These are phyloP conservation scores for Ceratotherium simum DNA, from an alignment of 2,113 vertebrate genomes.

Conservation along the genomic window DNA sequence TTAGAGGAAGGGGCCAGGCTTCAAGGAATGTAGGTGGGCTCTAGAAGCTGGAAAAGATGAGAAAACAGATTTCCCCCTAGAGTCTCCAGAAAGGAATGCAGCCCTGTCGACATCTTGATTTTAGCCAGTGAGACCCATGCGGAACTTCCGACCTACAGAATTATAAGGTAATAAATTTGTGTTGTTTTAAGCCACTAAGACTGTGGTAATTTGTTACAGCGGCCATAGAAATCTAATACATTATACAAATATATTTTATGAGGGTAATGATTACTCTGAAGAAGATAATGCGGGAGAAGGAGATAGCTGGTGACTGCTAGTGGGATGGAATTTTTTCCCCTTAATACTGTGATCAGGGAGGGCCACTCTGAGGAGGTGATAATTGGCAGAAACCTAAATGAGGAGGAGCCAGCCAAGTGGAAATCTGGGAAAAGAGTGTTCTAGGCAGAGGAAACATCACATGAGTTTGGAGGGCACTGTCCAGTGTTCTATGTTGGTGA, in stretches of 20 bases:
- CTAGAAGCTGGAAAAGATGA: background rate
- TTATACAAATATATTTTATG: background rate
- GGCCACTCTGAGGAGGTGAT: background rate
- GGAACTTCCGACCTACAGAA: background rate
- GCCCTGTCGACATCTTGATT: background rate
- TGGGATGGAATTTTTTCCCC: background rate
- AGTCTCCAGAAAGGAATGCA: background rate
- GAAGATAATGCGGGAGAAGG: background rate
- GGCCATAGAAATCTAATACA: background rate
- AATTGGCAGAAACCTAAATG: background rate
- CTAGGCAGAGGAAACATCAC: background rate
- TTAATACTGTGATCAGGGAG: background rate
- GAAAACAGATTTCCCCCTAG: background rate
- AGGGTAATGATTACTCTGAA: background rate
- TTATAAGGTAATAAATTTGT: background rate
- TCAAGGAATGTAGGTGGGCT: background rate
- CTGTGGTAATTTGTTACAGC: background rate
- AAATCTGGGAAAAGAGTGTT: background rate
- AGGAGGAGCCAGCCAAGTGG: background rate
- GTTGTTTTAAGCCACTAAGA: conserved; percentile 3
- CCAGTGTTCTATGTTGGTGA: background rate
- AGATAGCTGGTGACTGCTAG: background rate
- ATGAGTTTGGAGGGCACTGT: background rate
- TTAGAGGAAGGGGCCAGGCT: background rate
- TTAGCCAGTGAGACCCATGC: background rate